Conservation (phyloP, 2,888 invertebrate species). For the Steinernema hermaphroditum region DNA sequence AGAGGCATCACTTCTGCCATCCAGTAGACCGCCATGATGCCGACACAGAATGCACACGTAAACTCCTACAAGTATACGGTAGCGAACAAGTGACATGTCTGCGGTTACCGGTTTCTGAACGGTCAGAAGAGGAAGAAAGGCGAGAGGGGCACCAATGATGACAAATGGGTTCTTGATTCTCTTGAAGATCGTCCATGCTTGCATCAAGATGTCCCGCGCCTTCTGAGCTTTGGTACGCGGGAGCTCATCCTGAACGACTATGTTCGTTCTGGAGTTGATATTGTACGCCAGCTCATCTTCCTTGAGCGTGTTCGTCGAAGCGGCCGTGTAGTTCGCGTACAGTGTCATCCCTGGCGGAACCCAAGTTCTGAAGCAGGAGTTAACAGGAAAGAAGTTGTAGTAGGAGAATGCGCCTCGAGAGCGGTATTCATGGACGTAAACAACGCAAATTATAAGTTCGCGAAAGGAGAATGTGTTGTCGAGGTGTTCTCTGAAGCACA, state of each 20-base stretch:
- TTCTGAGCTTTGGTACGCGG: neutral
- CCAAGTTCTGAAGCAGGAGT: too few relatives aligned
- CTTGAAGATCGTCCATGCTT: neutral
- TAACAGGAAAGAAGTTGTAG: too few relatives aligned
- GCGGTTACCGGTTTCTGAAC: constrained; percentile 5
- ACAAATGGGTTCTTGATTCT: constrained; percentile 20
- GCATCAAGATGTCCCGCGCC: neutral
- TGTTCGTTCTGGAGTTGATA: constrained; percentile 8
- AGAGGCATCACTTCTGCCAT: constrained; percentile 64
- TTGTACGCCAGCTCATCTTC: constrained; percentile 8
- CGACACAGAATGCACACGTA: constrained; percentile 59
- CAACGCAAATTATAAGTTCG: too few relatives aligned
- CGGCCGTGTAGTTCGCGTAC: constrained; percentile 11
- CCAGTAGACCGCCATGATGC: constrained; percentile 62
- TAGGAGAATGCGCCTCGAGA: too few relatives aligned
- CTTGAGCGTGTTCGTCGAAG: constrained; percentile 17
- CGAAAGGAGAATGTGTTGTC: too few relatives aligned
- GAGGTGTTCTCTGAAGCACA: too few relatives aligned
- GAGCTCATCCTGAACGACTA: neutral
- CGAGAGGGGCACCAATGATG: constrained; percentile 17
- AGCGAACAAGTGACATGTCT: neutral
- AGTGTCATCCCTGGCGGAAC: neutral
- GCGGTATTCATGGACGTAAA: too few relatives aligned
- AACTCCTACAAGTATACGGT: constrained; percentile 49
- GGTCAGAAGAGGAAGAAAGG: neutral